Percentiles rank a stretch among this genome's conserved stretches.
Evolutionary conservation across 2,888 invertebrate species (phyloP).

Genomic region (Drosophila anomalata): DNA sequence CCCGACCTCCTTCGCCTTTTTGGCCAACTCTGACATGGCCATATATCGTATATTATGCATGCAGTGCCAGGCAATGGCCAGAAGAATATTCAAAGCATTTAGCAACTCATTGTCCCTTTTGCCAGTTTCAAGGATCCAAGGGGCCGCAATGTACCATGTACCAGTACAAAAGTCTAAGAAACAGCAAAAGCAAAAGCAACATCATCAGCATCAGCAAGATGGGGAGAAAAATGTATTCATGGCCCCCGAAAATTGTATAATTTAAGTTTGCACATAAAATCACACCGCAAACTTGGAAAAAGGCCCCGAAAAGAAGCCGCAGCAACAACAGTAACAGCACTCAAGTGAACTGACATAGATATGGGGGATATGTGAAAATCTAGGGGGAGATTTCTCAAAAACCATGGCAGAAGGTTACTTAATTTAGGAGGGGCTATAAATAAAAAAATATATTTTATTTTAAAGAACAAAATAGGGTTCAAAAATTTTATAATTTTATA

Average conservation of each 20-base stretch:
- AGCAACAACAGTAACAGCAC: conserved; percentile 43
- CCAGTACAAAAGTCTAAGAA: neutral
- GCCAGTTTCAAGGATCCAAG: conserved; percentile 17
- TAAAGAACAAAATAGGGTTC: neutral
- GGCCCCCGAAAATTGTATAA: conserved; percentile 74
- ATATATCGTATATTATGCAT: conserved; percentile 67
- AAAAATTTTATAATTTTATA: neutral
- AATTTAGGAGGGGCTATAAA: neutral
- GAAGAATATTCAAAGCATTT: conserved; percentile 79
- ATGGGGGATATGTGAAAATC: conserved; percentile 37
- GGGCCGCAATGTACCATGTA: conserved; percentile 11
- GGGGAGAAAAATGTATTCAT: conserved; percentile 73
- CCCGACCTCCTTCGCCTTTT: conserved; percentile 8
- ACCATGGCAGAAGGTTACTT: conserved; percentile 28
- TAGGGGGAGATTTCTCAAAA: conserved; percentile 7
- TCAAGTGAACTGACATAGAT: conserved; percentile 51
- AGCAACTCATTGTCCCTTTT: conserved; percentile 79
- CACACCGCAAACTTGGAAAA: conserved; percentile 70
- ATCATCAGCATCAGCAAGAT: conserved; percentile 26
- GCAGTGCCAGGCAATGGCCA: conserved; percentile 70
- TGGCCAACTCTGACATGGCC: conserved; percentile 41
- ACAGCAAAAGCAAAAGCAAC: conserved; percentile 14
- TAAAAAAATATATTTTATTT: neutral
- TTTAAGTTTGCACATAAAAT: conserved; percentile 79
- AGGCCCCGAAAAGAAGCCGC: conserved; percentile 43